Base-by-base conservation (phyloP, 2,888 invertebrate genomes). In the Nomada fabriciana region DNA sequence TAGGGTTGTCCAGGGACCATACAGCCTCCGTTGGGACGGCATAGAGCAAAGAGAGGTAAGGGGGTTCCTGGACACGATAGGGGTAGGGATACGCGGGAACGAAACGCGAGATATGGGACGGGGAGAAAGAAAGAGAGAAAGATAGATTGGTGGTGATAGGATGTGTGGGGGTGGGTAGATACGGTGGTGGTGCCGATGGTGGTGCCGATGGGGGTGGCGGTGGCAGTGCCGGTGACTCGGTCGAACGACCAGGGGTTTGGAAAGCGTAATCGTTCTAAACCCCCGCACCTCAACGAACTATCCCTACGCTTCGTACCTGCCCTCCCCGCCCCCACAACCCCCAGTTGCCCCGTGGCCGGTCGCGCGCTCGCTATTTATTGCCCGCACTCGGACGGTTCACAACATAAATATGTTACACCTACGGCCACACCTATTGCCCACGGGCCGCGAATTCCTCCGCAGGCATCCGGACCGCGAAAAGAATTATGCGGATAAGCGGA, bases 321-420 rank as follows among this genome's bases (percentile, higher is more conserved):
- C 75, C 67, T 80, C 59, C 53, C 68, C 73, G 36, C 71, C 5
- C 70, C 68, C 73, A 74, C 71, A 60, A 71, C 60, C 73, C 75
- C 42, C 67, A 29, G 1, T 70, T 43, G 64, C 64, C 72, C 64
- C 43, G 57, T 73, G 52, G 77, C 73, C 53, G 74, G 67, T 76
- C 75, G 65, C 68, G 86, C 81, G 90, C 92, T 87, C 80, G 90
- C 92, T 93, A 93, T 93, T 93, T 93, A 93, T 93, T 91, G 92
- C 93, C 91, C 90, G 86, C 92, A 92, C 91, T 92, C 89, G 91
- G 92, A 89, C 90, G 91, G 91, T 93, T 93, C 93, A 91, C 93
- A 93, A 92, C 92, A 92, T 93, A 93, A 93, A 93, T 93, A 93
- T 93, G 93, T 93, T 93, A 91, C 91, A 91, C 91, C 91, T 91